Evolutionary conservation across 1,140 invertebrate species (phyloP), one percentile per base, ranked within the genome.

Genomic region (Diuraphis noxia): DNA sequence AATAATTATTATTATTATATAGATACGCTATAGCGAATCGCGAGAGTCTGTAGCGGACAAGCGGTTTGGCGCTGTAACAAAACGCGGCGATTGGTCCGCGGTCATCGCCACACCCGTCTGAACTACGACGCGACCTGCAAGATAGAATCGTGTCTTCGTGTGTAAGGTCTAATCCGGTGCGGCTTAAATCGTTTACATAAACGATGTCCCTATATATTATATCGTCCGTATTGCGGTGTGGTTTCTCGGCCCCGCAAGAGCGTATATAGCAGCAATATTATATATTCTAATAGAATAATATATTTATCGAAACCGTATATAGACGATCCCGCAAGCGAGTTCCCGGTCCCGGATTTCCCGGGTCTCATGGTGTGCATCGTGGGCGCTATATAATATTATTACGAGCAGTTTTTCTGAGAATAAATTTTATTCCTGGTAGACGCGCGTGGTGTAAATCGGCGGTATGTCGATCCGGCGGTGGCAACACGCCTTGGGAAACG

Each of bases 111-210:
- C 30, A n/a, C 41, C 41, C 19, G 25, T 49, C 21, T 23, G 46
- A 49, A 49, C 46, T 43, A 43, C 41, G 21, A 84, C 40, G 25
- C 23, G 30, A 43, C 40, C 81, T 25, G 36, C n/a, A n/a, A 81
- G 36, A 81, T 81, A 40, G 40, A 40, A n/a, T 43, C 81, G 38
- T 38, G 41, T 84, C 81, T 84, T 43, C 40, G 25, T n/a, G 25
- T n/a, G 81, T 41, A 46, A 85, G 41, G 41, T 46, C 82, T 43
- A 46, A 85, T 43, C 82, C n/a, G 41, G 30, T 34, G 41, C 40
- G 81, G 81, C 40, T 82, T 46, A 46, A 85, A 85, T 85, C 41
- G 82, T 85, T 85, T 46, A 46, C 82, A 34, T 34, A 46, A 85
- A 85, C 40, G 41, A 46, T 30, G 82, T 25, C 82, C 43, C 30